Base-by-base conservation (phyloP, 2,888 invertebrate genomes). In the Lasioglossum lativentre region DNA sequence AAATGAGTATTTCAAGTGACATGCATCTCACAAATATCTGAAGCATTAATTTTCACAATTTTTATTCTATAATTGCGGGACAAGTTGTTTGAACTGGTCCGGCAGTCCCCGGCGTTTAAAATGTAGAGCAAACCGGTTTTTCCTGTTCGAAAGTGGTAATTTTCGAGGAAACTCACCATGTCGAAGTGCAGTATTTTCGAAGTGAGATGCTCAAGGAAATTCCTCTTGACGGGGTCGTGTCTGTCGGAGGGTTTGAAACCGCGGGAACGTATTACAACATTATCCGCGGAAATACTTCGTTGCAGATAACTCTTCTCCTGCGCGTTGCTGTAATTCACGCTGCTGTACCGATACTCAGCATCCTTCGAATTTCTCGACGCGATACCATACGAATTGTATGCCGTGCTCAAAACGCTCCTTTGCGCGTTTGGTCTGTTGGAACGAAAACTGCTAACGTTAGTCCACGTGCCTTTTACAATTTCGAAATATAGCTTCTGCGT, bases 211-310 rank as follows among this genome's bases (percentile, higher is more conserved):
- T 97, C 97, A 90, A 98, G 96, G 95, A 98, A 98, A 93, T 97
- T 97, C 94, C 97, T 97, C 95, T 98, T 98, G 90, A 96, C 96
- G 1, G 98, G 98, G 95, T 98, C 98, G 94, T 97, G 97, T 95
- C 97, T 96, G 95, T 98, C 98, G 3, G 98, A 98, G 1, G 98
- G 98, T 93, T 98, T 98, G 95, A 98, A 98, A 56, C 98, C 98
- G 47, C 98, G 96, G 88, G 94, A 92, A 74, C 93, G 93, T 83
- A 95, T 91, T 92, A 95, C 93, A 90, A 95, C 95, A 95, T 95
- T 94, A 90, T 95, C 95, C 38, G 95, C 94, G 59, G 94, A 94
- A 52, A 92, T 85, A 78, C 94, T 95, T 78, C 94, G 93, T 86
- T 95, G 95, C 56, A 94, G 86, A 86, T 86, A 89, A 89, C 90